Percentiles rank a stretch among this genome's conserved stretches.
Evolutionary conservation across 2,797 vertebrate genomes (phyloP).

Genomic region (Rachycentron canadum): DNA sequence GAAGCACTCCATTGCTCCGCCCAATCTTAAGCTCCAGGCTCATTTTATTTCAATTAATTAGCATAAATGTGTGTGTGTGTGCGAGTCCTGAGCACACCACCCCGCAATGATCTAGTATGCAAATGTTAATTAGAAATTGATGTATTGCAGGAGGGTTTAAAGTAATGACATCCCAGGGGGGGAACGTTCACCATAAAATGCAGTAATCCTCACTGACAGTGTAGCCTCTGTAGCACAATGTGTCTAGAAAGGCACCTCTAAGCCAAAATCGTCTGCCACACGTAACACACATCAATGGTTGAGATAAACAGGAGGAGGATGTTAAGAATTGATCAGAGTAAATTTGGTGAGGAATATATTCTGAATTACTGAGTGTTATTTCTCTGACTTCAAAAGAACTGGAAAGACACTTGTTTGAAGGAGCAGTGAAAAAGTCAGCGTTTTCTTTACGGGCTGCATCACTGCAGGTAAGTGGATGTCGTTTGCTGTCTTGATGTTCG

Average conservation of each 20-base stretch:
- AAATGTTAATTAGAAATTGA: slow-evolving; percentile 85
- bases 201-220: slow-evolving; percentile 63
- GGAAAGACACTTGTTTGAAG: slow-evolving; percentile 9
- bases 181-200: slow-evolving; percentile 53
- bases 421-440: not conserved
- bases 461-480: not conserved
- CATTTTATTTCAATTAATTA: slow-evolving; percentile 82
- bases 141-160: slow-evolving; percentile 80
- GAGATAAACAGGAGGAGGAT: slow-evolving; percentile 55
- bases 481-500: not conserved
- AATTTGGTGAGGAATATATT: slow-evolving; percentile 33
- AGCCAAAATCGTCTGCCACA: slow-evolving; percentile 47
- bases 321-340: slow-evolving; percentile 39
- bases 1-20: slow-evolving; percentile 62
- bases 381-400: slow-evolving; percentile 8
- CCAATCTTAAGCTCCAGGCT: slow-evolving; percentile 65
- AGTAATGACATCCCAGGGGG: slow-evolving; percentile 81
- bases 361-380: slow-evolving; percentile 22
- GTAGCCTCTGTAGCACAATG: slow-evolving; percentile 53
- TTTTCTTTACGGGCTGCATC: not conserved
- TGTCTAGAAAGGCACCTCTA: slow-evolving; percentile 58
- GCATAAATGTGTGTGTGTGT: slow-evolving; percentile 71
- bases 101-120: slow-evolving; percentile 73
- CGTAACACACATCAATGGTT: slow-evolving; percentile 24
- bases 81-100: slow-evolving; percentile 15